Conservation (phyloP, 2,888 invertebrate species). For the Ametastegia equiseti region DNA sequence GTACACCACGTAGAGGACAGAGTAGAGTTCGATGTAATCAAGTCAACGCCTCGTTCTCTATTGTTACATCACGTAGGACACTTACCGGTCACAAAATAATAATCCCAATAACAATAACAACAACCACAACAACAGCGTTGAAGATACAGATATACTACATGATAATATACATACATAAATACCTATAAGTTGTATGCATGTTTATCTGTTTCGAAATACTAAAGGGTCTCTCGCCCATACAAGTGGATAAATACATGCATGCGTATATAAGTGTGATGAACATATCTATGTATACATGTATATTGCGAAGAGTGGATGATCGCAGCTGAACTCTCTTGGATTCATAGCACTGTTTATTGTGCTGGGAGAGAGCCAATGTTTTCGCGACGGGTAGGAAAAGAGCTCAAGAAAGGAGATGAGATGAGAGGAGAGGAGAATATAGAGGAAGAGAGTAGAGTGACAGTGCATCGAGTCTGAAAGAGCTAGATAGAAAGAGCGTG, state of each 20-base stretch:
- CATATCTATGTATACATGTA: too few relatives aligned
- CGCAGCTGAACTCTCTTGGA: conserved; percentile 39
- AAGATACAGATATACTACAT: conserved; percentile 12
- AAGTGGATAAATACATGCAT: background rate
- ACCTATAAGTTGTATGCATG: background rate
- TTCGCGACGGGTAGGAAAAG: conserved; percentile 49
- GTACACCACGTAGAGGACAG: background rate
- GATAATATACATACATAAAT: background rate
- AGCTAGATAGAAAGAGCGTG: conserved; percentile 44
- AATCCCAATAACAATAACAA: background rate
- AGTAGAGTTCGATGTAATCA: conserved; percentile 30
- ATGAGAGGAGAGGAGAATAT: background rate
- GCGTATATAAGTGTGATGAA: too few relatives aligned
- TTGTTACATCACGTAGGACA: conserved; percentile 3
- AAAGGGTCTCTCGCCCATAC: background rate
- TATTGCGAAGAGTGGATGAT: conserved; percentile 21
- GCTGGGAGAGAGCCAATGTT: conserved; percentile 56
- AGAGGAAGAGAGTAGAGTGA: background rate
- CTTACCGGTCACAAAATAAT: background rate
- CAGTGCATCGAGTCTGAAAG: conserved; percentile 42
- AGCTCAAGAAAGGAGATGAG: conserved; percentile 10
- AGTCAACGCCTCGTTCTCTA: conserved; percentile 16
- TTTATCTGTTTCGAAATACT: background rate
- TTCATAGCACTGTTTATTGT: conserved; percentile 55
- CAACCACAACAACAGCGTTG: background rate